Conservation (phyloP, 92 coral and sea anemone genomes). For the Palythoa heliodiscus region DNA sequence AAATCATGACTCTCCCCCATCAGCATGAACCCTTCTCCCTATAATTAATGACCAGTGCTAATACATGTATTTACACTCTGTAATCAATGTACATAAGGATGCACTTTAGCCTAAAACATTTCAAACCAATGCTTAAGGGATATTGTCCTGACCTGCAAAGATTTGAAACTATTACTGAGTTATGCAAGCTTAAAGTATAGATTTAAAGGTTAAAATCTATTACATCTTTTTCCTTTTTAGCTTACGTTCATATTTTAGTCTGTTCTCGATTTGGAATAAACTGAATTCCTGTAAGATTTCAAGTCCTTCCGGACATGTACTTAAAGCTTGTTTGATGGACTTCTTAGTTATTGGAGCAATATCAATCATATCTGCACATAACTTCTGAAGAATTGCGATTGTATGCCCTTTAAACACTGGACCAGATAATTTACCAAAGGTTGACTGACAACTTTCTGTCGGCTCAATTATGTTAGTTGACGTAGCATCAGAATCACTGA, state of each 20-base stretch:
- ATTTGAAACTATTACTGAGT: no score
- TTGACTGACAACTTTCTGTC: neutral
- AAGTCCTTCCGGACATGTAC: constrained; percentile 14
- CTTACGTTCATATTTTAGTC: constrained; percentile 31
- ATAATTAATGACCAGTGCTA: no score
- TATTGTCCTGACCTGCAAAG: no score
- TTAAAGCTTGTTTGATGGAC: neutral
- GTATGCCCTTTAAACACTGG: neutral
- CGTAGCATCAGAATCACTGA: neutral
- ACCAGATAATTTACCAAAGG: neutral
- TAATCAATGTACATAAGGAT: no score
- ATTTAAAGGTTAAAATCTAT: no score
- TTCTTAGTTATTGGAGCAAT: constrained; percentile 8
- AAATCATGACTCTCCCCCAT: no score
- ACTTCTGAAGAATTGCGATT: neutral
- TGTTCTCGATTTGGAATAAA: constrained; percentile 18
- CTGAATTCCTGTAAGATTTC: constrained; percentile 13
- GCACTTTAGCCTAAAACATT: no score
- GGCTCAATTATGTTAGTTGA: constrained; percentile 1
- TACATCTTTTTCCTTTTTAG: constrained; percentile 2
- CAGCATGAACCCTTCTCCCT: no score
- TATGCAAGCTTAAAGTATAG: no score
- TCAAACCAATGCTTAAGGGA: no score
- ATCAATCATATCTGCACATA: constrained; percentile 35
- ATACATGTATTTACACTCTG: no score